Evolutionary conservation across 2,888 invertebrate species (phyloP), one percentile per base, ranked within the genome.

Genomic region (Allygus modestus): DNA sequence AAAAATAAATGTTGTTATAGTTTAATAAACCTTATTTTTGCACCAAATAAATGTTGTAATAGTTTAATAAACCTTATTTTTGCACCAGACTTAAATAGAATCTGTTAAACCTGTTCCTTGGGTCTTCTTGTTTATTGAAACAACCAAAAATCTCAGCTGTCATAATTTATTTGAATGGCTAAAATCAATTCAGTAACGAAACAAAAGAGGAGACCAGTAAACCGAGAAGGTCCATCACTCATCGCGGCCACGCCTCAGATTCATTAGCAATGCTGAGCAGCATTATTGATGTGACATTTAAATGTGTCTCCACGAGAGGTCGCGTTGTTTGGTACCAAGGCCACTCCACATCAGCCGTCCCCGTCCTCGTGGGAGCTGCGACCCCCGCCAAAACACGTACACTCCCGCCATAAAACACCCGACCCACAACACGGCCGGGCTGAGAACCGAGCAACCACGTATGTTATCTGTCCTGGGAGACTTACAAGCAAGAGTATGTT

Each of bases 361-460:
- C 5, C 20, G 20, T 0, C 71, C 23, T 11, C 73, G 73, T 73
- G 73, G 73, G 73, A 73, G 73, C 37, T 23, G n/a, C 23, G 7
- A 31, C 26, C 28, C 77, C 77, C 77, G 77, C 77, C 77, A 77
- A 77, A 79, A 58, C 79, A 79, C 54, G 58, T 31, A 51, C 51
- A 15, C 51, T 51, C 23, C 23, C 1, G 58, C 17, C 65, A 65
- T 65, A 65, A 65, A 65, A 26, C 26, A 65, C 65, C n/a, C 58
- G 23, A 2, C 23, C 54, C 20, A 11, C 54, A 4, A 65, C 65
- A 9, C 51, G n/a, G 51, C 65, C 65, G 65, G 2, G 26, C 12
- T 26, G 65, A 15, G n/a, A n/a, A n/a, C n/a, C n/a, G n/a, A n/a
- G n/a, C n/a, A n/a, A n/a, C 12, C 9, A 65, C 65, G 51, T 51